phyloP scores from a whole-genome alignment of 2,797 vertebrate species.

The Spondyliosoma cantharus region DNA sequence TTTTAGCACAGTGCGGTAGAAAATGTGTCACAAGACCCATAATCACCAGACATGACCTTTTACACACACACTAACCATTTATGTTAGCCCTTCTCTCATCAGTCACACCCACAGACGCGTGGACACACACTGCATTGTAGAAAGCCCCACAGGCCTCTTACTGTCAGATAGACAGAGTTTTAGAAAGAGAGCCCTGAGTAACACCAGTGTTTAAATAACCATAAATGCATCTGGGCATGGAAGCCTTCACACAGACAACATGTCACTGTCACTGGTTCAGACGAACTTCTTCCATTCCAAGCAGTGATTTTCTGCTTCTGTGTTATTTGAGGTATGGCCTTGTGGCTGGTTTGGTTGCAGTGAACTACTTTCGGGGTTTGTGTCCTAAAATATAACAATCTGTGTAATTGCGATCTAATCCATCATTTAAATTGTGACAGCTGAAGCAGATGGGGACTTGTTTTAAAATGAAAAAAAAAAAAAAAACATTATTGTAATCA shows the following conservation, averaged over 20 bases:
- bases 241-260: conserved; percentile 55
- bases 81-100: conserved; percentile 41
- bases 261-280: conserved; percentile 55
- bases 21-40: conserved; percentile 70
- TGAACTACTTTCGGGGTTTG: not conserved
- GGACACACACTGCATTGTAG: conserved; percentile 73
- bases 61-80: conserved; percentile 38
- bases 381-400: no score
- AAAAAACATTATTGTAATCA: no score
- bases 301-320: conserved; percentile 22
- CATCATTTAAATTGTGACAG: no score
- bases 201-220: conserved; percentile 73
- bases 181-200: conserved; percentile 73
- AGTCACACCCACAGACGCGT: conserved; percentile 46
- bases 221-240: conserved; percentile 70
- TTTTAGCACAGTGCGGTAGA: conserved; percentile 65
- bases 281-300: conserved; percentile 28
- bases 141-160: conserved; percentile 68
- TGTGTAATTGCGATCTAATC: no score
- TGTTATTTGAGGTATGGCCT: conserved; percentile 5
- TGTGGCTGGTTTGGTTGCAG: not conserved
- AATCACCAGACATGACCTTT: conserved; percentile 69
- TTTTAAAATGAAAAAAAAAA: no score
- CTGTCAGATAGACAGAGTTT: conserved; percentile 70
- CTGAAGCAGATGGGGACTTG: no score